Percentiles rank a stretch among this genome's conserved stretches.
Conservation (phyloP, 2,888 invertebrate species). For the Polymixis flavicincta region DNA sequence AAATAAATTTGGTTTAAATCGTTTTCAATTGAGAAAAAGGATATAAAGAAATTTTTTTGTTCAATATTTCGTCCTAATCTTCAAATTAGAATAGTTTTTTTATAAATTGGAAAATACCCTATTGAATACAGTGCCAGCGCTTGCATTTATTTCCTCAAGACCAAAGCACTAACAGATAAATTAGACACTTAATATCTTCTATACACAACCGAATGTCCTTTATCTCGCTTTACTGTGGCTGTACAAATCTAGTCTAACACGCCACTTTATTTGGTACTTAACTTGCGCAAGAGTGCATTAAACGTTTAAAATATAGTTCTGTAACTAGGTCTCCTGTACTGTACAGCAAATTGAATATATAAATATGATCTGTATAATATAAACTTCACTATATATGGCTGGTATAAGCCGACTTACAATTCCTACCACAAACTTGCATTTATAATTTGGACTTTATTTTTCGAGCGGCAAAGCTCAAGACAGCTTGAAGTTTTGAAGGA, state of each 20-base stretch:
- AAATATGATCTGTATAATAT: slow-evolving; percentile 48
- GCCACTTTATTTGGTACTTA: slow-evolving; percentile 59
- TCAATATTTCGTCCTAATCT: no score
- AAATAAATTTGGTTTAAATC: no score
- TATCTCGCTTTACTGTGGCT: slow-evolving; percentile 35
- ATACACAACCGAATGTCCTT: slow-evolving; percentile 31
- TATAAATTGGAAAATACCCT: no score
- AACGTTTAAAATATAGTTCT: slow-evolving; percentile 64
- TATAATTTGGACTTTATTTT: slow-evolving; percentile 33
- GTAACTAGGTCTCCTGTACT: slow-evolving; percentile 59
- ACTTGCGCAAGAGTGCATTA: slow-evolving; percentile 64
- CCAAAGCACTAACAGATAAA: slow-evolving; percentile 24
- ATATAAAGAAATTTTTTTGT: no score
- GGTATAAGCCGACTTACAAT: slow-evolving; percentile 30
- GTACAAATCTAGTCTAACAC: slow-evolving; percentile 51
- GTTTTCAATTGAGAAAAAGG: no score
- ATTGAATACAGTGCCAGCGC: neutral
- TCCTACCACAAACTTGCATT: slow-evolving; percentile 31
- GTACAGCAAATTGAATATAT: slow-evolving; percentile 59
- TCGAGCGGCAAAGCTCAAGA: slow-evolving; percentile 10
- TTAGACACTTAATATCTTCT: slow-evolving; percentile 35
- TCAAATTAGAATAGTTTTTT: no score
- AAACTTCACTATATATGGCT: slow-evolving; percentile 52
- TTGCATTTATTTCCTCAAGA: slow-evolving; percentile 5
- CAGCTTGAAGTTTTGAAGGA: slow-evolving; percentile 16